Conservation (phyloP, 2,797 vertebrate species). For the Rachycentron canadum region DNA sequence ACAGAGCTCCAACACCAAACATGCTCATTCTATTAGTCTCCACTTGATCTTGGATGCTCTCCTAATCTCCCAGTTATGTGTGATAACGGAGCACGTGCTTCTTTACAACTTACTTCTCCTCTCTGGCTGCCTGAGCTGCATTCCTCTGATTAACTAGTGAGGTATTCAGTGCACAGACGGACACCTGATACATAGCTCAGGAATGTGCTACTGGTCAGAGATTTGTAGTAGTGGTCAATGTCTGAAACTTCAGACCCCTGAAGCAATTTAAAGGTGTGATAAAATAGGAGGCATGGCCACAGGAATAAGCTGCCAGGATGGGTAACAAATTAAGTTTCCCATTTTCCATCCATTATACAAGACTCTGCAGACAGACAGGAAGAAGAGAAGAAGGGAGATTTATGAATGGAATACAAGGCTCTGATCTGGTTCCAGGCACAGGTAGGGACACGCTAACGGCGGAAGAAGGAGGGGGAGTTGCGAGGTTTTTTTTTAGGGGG, state of each 20-base stretch:
- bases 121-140: slow-evolving; percentile 49
- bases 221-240: slow-evolving; percentile 51
- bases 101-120: slow-evolving; percentile 25
- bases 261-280: slow-evolving; percentile 16
- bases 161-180: slow-evolving; percentile 50
- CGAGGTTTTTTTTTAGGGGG: slow-evolving; percentile 21
- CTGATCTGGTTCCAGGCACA: slow-evolving; percentile 61
- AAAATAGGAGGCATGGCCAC: slow-evolving; percentile 7
- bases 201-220: slow-evolving; percentile 74
- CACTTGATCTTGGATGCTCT: slow-evolving; percentile 24
- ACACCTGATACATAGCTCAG: slow-evolving; percentile 67
- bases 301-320: not conserved
- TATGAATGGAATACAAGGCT: slow-evolving; percentile 62
- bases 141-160: slow-evolving; percentile 74
- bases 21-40: slow-evolving; percentile 31
- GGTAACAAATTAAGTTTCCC: not conserved
- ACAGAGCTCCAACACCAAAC: slow-evolving; percentile 46
- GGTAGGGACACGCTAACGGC: slow-evolving; percentile 69
- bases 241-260: slow-evolving; percentile 35
- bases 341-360: slow-evolving; percentile 12
- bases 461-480: slow-evolving; percentile 41
- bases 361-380: slow-evolving; percentile 24
- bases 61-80: slow-evolving; percentile 45
- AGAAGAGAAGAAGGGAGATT: slow-evolving; percentile 43
- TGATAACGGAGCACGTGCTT: slow-evolving; percentile 39